Evolutionary conservation across 2,797 vertebrate species (phyloP), one percentile per base, ranked within the genome.

Genomic region (Chlorospingus flavigularis): DNA sequence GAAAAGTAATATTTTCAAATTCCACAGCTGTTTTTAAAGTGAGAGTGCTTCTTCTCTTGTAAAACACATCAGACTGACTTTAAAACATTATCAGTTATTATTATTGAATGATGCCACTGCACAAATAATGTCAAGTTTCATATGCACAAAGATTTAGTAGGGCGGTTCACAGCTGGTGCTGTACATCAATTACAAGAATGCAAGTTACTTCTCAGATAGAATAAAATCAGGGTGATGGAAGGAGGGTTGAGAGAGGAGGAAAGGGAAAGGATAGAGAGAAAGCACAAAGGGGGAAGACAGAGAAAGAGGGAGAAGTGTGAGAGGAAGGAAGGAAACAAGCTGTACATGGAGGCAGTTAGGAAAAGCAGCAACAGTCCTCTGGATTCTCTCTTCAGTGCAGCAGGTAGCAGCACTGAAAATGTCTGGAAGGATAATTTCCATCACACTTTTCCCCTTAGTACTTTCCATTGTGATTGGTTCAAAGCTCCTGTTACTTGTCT

Each of bases 91-190:
- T 17, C 40, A 42, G 40, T 42, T 42, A 42, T 76, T 53, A 50
- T 21, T 3, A 1, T 9, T 74, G 60, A 77, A 55, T 7, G 20
- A 3, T 1, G 2, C 5, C 39, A 23, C 8, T 47, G 45, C 15
- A 68, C 10, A 40, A 35, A 51, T n/a, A 3, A 48, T n/a, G 10
- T 53, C 25, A 53, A 40, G 19, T 54, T 77, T 73, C 39, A 37
- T 16, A 26, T 5, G 4, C 23, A 66, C 11, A 28, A 53, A 77
- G 28, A 53, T 61, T 70, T 61, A 33, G 57, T 35, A 55, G n/a
- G 4, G 15, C n/a, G 6, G 11, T 26, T 53, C 42, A 50, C 13
- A 47, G 33, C 15, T 68, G 31, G 25, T 54, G 24, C 9, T 0
- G 0, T 31, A 45, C 26, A 17, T 57, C 13, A 57, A 13, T 70